A percentile compares a stretch with the other conserved stretches of the same genome.
These are phyloP conservation scores for Caenorhabditis sp. DNA, from an alignment of 2,888 invertebrate species.

Conservation along the genomic window DNA sequence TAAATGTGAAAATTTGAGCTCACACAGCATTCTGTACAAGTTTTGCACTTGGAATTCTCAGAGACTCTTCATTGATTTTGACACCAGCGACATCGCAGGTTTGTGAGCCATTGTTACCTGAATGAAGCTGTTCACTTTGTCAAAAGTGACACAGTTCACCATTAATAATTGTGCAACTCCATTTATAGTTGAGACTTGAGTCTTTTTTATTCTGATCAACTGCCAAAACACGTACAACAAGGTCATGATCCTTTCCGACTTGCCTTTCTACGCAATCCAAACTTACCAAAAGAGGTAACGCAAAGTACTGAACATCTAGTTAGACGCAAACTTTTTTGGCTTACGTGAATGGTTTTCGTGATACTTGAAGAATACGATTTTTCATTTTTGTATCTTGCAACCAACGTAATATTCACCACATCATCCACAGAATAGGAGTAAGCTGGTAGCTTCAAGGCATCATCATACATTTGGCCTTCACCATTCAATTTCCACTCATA, in stretches of 20 bases:
- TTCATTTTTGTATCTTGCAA: slow-evolving; percentile 47
- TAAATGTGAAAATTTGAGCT: neutral
- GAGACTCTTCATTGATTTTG: slow-evolving; percentile 1
- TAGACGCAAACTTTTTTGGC: neutral
- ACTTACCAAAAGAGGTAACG: slow-evolving; percentile 38
- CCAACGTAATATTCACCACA: slow-evolving; percentile 48
- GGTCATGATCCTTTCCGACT: slow-evolving; percentile 46
- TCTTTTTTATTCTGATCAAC: slow-evolving; percentile 45
- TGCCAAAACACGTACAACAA: slow-evolving; percentile 27
- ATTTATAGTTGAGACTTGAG: slow-evolving; percentile 38
- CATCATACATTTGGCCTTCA: slow-evolving; percentile 36
- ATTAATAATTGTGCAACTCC: slow-evolving; percentile 43
- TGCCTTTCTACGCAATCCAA: slow-evolving; percentile 57
- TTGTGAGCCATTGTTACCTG: slow-evolving; percentile 25
- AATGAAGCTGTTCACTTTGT: neutral
- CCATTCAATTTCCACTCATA: slow-evolving; percentile 66
- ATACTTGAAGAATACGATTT: slow-evolving; percentile 46
- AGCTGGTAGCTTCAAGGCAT: slow-evolving; percentile 53
- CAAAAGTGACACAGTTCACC: neutral
- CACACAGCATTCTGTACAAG: slow-evolving; percentile 25
- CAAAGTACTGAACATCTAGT: slow-evolving; percentile 45
- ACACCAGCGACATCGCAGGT: slow-evolving; percentile 28
- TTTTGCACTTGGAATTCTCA: slow-evolving; percentile 35
- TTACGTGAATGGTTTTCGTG: slow-evolving; percentile 54
- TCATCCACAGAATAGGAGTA: slow-evolving; percentile 41